Base-by-base conservation (phyloP, 2,888 invertebrate genomes). In the Caenorhabditis virilis region DNA sequence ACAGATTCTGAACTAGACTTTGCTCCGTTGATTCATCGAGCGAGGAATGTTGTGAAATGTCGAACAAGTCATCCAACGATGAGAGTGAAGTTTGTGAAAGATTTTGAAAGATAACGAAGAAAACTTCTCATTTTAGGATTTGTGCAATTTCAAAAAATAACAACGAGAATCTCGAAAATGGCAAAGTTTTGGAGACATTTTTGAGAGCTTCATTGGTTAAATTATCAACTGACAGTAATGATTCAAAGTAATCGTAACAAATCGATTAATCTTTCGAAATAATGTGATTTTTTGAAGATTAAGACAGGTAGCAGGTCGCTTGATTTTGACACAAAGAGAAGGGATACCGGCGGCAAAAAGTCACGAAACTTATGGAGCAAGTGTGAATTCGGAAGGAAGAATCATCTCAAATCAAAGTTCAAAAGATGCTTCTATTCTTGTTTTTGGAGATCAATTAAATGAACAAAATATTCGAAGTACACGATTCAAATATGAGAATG, bases 11-110 rank as follows among this genome's bases (percentile, higher is more conserved):
- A 74, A 20, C 36, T 76, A 4, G 77, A 77, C 42, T 71, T 72
- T 53, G 72, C 77, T 13, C 77, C 77, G 11, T 52, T 77, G 6
- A 77, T 77, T 53, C 77, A 77, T 58, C 51, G 77, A 22, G 77
- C 77, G 4, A 49, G 77, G 26, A 77, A 75, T 56, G 77, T 77
- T 11, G 77, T 77, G 22, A 77, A 77, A 49, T 77, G 77, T 39
- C 48, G 77, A 22, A 77, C 73, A 3, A 72, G 72, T 33, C 77
- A 77, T 64, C 77, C 77, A 13, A 77, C 77, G n/a, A 75, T 77
- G 69, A 53, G 75, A 53, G 66, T 77, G 51, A 77, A 77, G 77
- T 77, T 36, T 26, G 69, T 30, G 18, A 46, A 30, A 20, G 2
- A 25, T 15, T 50, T 23, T 11, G 7, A 5, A 26, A 2, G 27